Evolutionary conservation across 2,113 vertebrate species (phyloP).

Genomic region (Polyodon spathula): DNA sequence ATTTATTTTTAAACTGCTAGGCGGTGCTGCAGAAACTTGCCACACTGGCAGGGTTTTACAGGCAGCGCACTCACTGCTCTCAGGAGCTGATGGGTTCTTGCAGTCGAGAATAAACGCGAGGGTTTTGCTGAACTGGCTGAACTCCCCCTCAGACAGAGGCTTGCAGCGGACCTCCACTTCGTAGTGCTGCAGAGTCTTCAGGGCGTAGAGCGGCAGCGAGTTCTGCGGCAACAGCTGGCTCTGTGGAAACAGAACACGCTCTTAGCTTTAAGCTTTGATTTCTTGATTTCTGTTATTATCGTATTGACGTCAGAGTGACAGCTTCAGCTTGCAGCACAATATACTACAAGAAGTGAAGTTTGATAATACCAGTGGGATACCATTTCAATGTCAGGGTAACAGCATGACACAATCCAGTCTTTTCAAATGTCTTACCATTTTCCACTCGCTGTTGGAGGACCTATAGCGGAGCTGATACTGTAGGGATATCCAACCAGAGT

Average conservation of each 20-base stretch:
- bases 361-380: no score
- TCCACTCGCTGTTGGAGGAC: slow-evolving; percentile 1
- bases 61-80: neutral
- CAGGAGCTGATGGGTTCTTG: neutral
- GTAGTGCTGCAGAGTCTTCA: neutral
- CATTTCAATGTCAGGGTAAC: no score
- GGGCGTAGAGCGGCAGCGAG: neutral
- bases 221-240: neutral
- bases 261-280: no score
- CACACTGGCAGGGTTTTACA: no score
- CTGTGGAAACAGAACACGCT: no score
- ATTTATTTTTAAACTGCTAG: no score
- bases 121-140: slow-evolving; percentile 4
- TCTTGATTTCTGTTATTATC: no score
- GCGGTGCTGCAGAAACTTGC: no score
- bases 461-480: slow-evolving; percentile 10
- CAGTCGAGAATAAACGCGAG: neutral
- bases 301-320: no score
- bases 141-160: slow-evolving; percentile 5
- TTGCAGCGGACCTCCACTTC: slow-evolving; percentile 8
- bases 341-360: no score
- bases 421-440: slow-evolving; percentile 1
- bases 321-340: no score
- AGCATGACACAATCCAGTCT: no score
- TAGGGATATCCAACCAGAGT: slow-evolving; percentile 12